Conservation (phyloP, 1,140 invertebrate species). For the Psilanteris sp. region DNA sequence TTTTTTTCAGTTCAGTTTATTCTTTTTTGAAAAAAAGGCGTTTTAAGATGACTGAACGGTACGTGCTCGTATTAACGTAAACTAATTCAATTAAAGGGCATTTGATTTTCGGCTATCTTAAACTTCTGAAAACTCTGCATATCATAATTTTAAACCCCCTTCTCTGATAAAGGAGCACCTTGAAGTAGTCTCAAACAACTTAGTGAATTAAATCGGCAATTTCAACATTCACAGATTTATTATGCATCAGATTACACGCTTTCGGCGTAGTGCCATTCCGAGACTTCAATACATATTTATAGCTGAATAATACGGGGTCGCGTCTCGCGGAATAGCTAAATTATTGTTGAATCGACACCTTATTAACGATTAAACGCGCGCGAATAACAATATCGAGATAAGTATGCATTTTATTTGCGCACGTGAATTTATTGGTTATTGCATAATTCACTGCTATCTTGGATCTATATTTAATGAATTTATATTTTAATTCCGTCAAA, state of each 20-base stretch:
- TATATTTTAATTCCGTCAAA: conserved; percentile 25
- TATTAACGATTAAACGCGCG: conserved; percentile 49
- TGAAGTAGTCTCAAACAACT: conserved; percentile 21
- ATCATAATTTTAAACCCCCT: conserved; percentile 13
- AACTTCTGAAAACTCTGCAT: not conserved
- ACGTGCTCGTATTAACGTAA: no score
- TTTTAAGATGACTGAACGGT: no score
- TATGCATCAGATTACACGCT: conserved; percentile 58
- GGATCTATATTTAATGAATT: conserved; percentile 43
- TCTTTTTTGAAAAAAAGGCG: no score
- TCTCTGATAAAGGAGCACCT: not conserved
- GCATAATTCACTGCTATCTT: conserved; percentile 42
- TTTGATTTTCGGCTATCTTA: no score
- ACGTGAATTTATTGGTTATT: conserved; percentile 5
- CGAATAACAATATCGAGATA: conserved; percentile 42
- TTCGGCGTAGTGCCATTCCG: conserved; percentile 18
- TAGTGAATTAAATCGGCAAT: conserved; percentile 39
- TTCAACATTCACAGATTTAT: conserved; percentile 50
- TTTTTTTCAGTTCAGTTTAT: no score
- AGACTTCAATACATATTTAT: conserved; percentile 55
- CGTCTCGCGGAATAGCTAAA: conserved; percentile 23
- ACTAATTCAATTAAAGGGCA: no score
- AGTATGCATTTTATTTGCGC: conserved; percentile 26
- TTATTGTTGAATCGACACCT: conserved; percentile 54
- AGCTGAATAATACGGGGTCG: conserved; percentile 24